Evolutionary conservation across 1,140 invertebrate genomes (phyloP).

Genomic region (Fopius arisanus): DNA sequence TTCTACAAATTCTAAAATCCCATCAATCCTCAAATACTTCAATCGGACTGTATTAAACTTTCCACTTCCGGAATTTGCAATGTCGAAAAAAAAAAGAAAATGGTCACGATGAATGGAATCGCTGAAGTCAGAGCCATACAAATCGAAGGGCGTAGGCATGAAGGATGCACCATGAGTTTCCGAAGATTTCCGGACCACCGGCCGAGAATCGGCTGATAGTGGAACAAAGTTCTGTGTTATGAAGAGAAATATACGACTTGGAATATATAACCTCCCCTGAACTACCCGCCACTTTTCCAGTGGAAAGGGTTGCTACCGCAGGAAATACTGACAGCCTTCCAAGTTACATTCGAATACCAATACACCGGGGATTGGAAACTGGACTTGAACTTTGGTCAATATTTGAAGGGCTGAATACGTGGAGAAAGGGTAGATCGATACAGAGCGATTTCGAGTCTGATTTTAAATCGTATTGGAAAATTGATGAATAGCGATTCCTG

Average conservation of each 20-base stretch:
- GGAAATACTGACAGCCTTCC: not conserved
- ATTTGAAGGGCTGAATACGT: not conserved
- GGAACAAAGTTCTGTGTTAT: not conserved
- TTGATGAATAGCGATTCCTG: not conserved
- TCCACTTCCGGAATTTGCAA: not conserved
- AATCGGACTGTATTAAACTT: not conserved
- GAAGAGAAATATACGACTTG: not conserved
- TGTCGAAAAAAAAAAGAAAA: not conserved
- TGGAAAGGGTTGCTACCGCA: not conserved
- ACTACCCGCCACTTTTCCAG: not conserved
- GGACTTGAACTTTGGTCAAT: not conserved
- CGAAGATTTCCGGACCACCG: not conserved
- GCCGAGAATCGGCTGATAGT: constrained; percentile 1
- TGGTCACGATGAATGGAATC: not conserved
- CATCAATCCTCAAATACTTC: not conserved
- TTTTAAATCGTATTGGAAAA: not conserved
- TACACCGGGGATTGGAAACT: not conserved
- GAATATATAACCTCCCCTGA: not conserved
- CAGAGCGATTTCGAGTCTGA: not conserved
- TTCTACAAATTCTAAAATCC: not conserved
- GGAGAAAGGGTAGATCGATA: not conserved
- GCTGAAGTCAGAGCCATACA: not conserved
- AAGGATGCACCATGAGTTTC: not conserved
- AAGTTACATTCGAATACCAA: not conserved
- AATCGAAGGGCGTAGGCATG: not conserved